These are phyloP conservation scores for Mesitornis unicolor DNA, from an alignment of 2,113 vertebrate species.

Conservation along the genomic window DNA sequence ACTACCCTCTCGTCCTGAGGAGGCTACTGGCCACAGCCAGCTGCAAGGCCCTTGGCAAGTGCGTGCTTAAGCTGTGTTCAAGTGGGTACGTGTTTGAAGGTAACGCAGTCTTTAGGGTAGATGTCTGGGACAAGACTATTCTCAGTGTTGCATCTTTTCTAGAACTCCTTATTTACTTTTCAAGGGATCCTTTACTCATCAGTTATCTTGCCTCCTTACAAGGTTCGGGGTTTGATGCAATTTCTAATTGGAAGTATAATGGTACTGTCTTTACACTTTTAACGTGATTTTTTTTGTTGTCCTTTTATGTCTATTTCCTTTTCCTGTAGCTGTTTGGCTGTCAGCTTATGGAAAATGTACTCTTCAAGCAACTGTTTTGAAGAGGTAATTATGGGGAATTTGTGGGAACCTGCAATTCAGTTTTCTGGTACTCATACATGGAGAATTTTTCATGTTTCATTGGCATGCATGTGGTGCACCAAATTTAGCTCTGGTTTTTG, in stretches of 20 bases:
- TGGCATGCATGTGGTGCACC: neutral
- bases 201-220: neutral
- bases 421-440: neutral
- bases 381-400: neutral
- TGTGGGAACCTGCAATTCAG: neutral
- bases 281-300: neutral
- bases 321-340: neutral
- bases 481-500: neutral
- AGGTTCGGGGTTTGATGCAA: neutral
- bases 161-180: neutral
- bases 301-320: neutral
- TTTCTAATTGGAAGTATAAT: neutral
- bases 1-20: fast-evolving
- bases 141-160: neutral
- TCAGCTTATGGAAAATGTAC: neutral
- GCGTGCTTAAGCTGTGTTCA: neutral
- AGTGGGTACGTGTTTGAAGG: neutral
- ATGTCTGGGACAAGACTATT: neutral
- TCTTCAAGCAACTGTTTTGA: neutral
- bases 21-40: neutral
- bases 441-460: neutral
- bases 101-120: neutral
- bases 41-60: neutral
- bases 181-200: neutral
- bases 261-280: neutral